Evolutionary conservation across 2,113 vertebrate genomes (phyloP), one percentile per base, ranked within the genome.

Genomic region (Tragelaphus imberbis): DNA sequence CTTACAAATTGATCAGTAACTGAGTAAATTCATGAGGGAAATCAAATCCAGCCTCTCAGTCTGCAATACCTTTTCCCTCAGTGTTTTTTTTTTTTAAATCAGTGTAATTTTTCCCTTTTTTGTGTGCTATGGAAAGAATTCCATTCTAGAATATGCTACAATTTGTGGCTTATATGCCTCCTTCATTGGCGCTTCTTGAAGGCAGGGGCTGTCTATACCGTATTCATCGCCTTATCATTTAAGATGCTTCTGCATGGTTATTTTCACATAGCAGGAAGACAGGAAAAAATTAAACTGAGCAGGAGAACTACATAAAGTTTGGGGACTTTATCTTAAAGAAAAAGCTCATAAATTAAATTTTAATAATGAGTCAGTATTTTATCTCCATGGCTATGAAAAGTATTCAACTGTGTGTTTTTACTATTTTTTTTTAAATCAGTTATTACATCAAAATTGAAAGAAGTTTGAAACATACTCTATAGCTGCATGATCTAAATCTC

Each of bases 1-100:
- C n/a, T 81, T 86, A 59, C 30, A 94, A 77, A 95, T 81, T 56
- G 27, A 90, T 94, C 84, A 55, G 79, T 95, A 84, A 59, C 82
- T n/a, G 33, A 89, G 84, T 58, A 63, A 84, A 61, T 44, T 92
- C 88, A 28, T 30, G 17, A 27, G 56, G 51, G 23, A 91, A 80
- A 75, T 85, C n/a, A 91, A 58, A 97, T 80, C 47, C 63, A 53
- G 79, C 68, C 16, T 49, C 94, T 85, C 40, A 14, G 2, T 49
- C 12, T 58, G 13, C 36, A 71, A 33, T 36, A 47, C 49, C 53
- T 75, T 80, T 55, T 33, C 80, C 91, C 40, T 68, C 55, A 23
- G 11, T 49, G 4, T 82, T 88, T 49, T 49, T 47, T 7, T n/a
- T 49, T 49, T 49, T 49, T 49, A 11, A 13, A 65, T 71, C 36